A percentile compares a stretch with the other conserved stretches of the same genome.
phyloP scores from a whole-genome alignment of 2,113 vertebrate genomes.

The Phrynosoma blainvillii region DNA sequence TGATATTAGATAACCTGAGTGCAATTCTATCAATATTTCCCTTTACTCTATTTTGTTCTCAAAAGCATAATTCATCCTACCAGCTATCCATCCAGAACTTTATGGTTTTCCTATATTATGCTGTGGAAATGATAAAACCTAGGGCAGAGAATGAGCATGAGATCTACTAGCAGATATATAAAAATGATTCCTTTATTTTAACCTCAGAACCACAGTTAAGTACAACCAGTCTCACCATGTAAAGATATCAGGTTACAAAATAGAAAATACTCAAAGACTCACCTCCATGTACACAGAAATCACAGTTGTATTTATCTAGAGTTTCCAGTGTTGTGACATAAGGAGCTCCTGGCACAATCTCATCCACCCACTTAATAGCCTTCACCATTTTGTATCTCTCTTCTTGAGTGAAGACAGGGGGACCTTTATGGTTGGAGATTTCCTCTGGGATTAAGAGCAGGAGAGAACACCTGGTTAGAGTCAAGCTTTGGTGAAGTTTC shows the following conservation, averaged over 20 bases:
- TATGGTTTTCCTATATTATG: conserved; percentile 2
- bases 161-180: background rate
- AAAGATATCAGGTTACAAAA: too few relatives aligned
- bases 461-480: conserved; percentile 33
- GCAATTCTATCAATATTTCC: background rate
- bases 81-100: background rate
- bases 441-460: conserved; percentile 79
- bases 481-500: background rate
- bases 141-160: background rate
- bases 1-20: background rate
- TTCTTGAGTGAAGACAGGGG: conserved; percentile 95
- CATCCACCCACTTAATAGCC: conserved; percentile 98
- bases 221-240: background rate
- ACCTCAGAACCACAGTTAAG: background rate
- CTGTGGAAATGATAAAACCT: accelerated
- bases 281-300: conserved; percentile 99
- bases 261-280: conserved; percentile 57
- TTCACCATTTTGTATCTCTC: conserved; percentile 97
- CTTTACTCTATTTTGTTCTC: background rate
- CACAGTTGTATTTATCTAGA: conserved; percentile 91
- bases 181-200: background rate
- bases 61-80: background rate
- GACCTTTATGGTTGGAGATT: conserved; percentile 96
- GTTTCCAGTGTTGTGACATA: conserved; percentile 96
- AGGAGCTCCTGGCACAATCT: conserved; percentile 92